phyloP scores from a whole-genome alignment of 2,888 invertebrate species.

The Caenorhabditis wallacei region DNA sequence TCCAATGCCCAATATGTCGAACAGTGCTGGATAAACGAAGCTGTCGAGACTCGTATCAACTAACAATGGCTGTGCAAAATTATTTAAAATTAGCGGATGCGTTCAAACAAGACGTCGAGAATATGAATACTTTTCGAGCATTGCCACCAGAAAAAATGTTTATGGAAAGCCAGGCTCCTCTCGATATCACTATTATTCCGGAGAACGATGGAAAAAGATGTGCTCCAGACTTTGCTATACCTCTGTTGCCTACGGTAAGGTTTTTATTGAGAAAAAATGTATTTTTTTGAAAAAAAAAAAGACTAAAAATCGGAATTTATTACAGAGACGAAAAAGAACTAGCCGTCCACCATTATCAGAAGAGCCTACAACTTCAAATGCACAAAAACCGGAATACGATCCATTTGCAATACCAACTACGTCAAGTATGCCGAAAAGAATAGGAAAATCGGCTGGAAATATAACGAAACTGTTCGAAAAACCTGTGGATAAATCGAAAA shows the following conservation, averaged over 20 bases:
- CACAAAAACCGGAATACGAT: neutral
- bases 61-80: constrained; percentile 57
- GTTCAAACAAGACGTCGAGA: constrained; percentile 59
- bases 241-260: constrained; percentile 45
- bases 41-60: constrained; percentile 50
- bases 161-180: constrained; percentile 64
- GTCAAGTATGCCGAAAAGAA: no score
- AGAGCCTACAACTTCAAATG: neutral
- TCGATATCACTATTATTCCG: constrained; percentile 59
- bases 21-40: constrained; percentile 66
- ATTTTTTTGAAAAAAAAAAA: neutral
- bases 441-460: no score
- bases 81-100: constrained; percentile 65
- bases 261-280: no score
- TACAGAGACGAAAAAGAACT: constrained; percentile 42
- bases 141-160: constrained; percentile 63
- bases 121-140: constrained; percentile 13
- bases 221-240: constrained; percentile 58
- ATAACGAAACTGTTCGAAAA: constrained; percentile 2
- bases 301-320: neutral
- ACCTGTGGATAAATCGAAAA: neutral
- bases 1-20: constrained; percentile 73
- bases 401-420: no score
- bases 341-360: constrained; percentile 9
- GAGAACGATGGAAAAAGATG: constrained; percentile 64